Evolutionary conservation across 2,113 vertebrate genomes (phyloP).

Genomic region (Heliornis fulica): DNA sequence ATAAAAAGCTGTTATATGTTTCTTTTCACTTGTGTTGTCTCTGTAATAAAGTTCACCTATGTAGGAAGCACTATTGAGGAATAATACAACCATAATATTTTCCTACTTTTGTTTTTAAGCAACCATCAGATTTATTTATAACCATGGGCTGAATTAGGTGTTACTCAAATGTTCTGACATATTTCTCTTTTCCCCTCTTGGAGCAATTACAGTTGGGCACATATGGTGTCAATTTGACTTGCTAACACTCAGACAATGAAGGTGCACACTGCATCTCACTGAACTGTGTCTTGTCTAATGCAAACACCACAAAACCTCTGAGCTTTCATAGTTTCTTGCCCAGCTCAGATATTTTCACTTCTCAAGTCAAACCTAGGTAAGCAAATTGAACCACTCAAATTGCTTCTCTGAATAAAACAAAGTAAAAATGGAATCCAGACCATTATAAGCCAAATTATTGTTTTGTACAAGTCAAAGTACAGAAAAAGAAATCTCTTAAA

Average conservation of each 20-base stretch:
- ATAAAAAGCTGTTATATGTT: conserved; percentile 68
- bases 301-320: background rate
- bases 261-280: conserved; percentile 13
- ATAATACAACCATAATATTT: conserved; percentile 65
- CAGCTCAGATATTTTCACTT: background rate
- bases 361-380: conserved; percentile 11
- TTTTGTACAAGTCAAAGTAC: background rate
- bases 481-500: background rate
- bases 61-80: conserved; percentile 55
- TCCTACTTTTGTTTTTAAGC: conserved; percentile 72
- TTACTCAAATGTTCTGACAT: conserved; percentile 74
- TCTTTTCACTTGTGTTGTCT: conserved; percentile 67
- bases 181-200: conserved; percentile 64
- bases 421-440: conserved; percentile 17
- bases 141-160: conserved; percentile 74
- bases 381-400: background rate
- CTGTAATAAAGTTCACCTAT: conserved; percentile 64
- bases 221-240: conserved; percentile 76
- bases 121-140: conserved; percentile 74
- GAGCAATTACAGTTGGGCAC: conserved; percentile 66
- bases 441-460: background rate
- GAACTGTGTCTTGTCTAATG: conserved; percentile 65
- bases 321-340: conserved; percentile 22
- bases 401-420: background rate
- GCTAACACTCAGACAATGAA: conserved; percentile 55